Conservation (phyloP, 92 coral and sea anemone genomes). For the Micromussa lordhowensis region DNA sequence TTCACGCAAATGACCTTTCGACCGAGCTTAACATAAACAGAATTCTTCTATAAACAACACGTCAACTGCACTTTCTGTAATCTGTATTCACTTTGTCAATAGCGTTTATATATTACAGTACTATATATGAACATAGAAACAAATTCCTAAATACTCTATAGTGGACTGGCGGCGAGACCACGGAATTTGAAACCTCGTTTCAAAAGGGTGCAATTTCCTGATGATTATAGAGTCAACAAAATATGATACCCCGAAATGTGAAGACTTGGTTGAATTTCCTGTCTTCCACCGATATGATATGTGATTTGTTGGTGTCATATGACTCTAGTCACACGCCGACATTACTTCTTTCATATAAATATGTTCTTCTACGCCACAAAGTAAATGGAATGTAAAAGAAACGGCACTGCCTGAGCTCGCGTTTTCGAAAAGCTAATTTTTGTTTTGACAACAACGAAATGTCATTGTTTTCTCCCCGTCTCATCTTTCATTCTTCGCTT, state of each 20-base stretch:
- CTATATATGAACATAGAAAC: background rate
- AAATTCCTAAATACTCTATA: background rate
- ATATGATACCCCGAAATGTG: constrained; percentile 7
- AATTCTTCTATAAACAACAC: background rate
- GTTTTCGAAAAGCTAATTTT: background rate
- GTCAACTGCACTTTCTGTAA: background rate
- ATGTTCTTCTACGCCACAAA: background rate
- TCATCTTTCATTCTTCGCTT: background rate
- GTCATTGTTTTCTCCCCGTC: constrained; percentile 1
- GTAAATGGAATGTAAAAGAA: background rate
- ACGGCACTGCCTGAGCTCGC: background rate
- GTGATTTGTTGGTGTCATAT: background rate
- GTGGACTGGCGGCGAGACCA: background rate
- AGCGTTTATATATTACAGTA: background rate
- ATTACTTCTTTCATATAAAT: background rate
- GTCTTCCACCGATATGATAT: background rate
- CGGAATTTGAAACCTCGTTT: constrained; percentile 1
- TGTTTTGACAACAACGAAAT: background rate
- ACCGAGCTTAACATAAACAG: background rate
- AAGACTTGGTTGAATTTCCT: background rate
- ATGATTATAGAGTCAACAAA: background rate
- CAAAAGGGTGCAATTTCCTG: background rate
- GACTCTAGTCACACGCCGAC: background rate
- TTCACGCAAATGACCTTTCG: background rate
- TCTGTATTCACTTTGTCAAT: background rate